A percentile compares a stretch with the other conserved stretches of the same genome.
These are phyloP conservation scores for Bombus consobrinus DNA, from an alignment of 1,140 invertebrate genomes.

Conservation along the genomic window DNA sequence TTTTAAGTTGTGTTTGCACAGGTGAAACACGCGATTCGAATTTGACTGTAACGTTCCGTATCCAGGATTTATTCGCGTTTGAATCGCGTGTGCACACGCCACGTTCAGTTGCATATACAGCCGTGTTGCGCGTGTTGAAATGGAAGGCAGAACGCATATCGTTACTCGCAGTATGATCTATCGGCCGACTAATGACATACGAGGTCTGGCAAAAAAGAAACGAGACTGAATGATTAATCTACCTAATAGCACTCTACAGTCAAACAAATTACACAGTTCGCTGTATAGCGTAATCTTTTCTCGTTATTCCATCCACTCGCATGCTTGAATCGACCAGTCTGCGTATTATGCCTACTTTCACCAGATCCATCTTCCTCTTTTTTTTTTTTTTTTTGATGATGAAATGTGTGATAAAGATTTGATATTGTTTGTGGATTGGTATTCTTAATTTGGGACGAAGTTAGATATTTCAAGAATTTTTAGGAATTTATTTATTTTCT, in stretches of 20 bases:
- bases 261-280: conserved; percentile 34
- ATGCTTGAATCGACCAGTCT: not conserved
- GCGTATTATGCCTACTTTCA: not conserved
- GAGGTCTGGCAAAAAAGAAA: conserved; percentile 18
- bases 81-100: not conserved
- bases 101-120: not conserved
- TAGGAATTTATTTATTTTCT: not conserved
- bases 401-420: not conserved
- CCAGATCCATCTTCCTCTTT: no score
- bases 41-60: not conserved
- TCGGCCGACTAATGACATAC: conserved; percentile 34
- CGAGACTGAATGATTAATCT: conserved; percentile 39
- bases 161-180: conserved; percentile 35
- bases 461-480: not conserved
- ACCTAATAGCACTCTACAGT: conserved; percentile 27
- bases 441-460: not conserved
- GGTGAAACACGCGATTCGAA: conserved; percentile 9
- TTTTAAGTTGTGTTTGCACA: not conserved
- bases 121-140: conserved; percentile 14
- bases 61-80: not conserved
- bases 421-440: not conserved
- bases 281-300: conserved; percentile 31
- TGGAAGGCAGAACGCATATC: conserved; percentile 31
- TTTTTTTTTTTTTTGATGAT: no score
- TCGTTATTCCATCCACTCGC: not conserved